Evolutionary conservation across 2,888 invertebrate genomes (phyloP).

Genomic region (Drosophila prostipennis): DNA sequence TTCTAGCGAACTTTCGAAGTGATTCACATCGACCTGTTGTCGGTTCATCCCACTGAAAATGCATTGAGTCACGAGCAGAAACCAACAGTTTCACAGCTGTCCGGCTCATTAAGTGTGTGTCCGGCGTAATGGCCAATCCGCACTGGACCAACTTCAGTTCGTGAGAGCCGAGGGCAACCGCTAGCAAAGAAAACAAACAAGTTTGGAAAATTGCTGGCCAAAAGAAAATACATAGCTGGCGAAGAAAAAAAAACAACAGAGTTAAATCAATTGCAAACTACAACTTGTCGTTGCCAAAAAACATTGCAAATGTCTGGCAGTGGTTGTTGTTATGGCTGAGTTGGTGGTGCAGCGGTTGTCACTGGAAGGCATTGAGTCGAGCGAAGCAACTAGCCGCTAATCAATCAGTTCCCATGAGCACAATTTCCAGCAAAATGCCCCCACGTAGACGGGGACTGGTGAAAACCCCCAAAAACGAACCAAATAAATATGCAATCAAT

Average conservation of each 20-base stretch:
- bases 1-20: conserved; percentile 2
- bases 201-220: conserved; percentile 69
- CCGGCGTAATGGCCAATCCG: conserved; percentile 20
- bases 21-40: conserved; percentile 17
- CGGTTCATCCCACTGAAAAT: conserved; percentile 17
- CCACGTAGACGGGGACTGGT: conserved; percentile 52
- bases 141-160: conserved; percentile 35
- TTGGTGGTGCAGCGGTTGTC: conserved; percentile 40
- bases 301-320: conserved; percentile 71
- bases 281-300: conserved; percentile 78
- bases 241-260: conserved; percentile 27
- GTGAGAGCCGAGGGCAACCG: conserved; percentile 44
- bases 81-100: conserved; percentile 33
- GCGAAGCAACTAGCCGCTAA: conserved; percentile 69
- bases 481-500: conserved; percentile 53
- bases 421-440: conserved; percentile 68
- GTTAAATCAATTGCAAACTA: conserved; percentile 41
- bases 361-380: conserved; percentile 62
- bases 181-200: conserved; percentile 63
- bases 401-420: conserved; percentile 80
- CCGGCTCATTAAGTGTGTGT: conserved; percentile 32
- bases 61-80: conserved; percentile 34
- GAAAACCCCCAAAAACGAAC: conserved; percentile 54
- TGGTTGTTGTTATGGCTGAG: conserved; percentile 9
- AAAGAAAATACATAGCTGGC: conserved; percentile 21